Evolutionary conservation across 2,113 vertebrate genomes (phyloP).

Genomic region (Cinclus mexicanus): DNA sequence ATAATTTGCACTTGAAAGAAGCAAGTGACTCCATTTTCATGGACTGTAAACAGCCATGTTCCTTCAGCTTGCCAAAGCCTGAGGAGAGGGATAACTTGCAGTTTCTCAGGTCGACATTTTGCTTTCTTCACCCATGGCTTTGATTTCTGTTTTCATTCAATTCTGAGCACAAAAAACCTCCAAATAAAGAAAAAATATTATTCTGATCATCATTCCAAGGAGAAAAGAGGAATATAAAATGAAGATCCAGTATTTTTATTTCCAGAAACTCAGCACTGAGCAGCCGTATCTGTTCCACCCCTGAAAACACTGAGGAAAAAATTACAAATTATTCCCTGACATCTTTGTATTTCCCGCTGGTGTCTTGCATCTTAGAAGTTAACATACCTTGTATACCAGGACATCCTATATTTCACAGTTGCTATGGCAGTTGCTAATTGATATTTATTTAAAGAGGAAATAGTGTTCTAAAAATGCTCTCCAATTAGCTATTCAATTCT

Average conservation of each 20-base stretch:
- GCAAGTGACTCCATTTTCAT: not conserved
- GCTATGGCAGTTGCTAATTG: constrained; percentile 16
- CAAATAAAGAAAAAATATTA: not conserved
- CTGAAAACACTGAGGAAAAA: not conserved
- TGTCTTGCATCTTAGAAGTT: not conserved
- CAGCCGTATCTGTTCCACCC: not conserved
- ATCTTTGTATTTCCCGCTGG: not conserved
- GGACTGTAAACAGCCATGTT: not conserved
- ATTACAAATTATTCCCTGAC: not conserved
- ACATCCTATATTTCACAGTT: constrained; percentile 20
- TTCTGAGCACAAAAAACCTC: accelerated
- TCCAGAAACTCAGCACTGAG: not conserved
- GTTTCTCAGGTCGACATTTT: not conserved
- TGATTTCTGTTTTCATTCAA: not conserved
- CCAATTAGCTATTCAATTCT: not conserved
- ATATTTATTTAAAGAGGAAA: constrained; percentile 39
- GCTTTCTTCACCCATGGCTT: not conserved
- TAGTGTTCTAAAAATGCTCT: not conserved
- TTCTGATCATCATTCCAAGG: accelerated
- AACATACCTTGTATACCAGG: not conserved
- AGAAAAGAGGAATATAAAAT: not conserved
- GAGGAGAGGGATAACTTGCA: not conserved
- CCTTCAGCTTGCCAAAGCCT: not conserved
- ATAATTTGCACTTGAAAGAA: not conserved
- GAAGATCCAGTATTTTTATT: not conserved